phyloP scores from a whole-genome alignment of 2,888 invertebrate species.

The Leptogaster cylindrica region DNA sequence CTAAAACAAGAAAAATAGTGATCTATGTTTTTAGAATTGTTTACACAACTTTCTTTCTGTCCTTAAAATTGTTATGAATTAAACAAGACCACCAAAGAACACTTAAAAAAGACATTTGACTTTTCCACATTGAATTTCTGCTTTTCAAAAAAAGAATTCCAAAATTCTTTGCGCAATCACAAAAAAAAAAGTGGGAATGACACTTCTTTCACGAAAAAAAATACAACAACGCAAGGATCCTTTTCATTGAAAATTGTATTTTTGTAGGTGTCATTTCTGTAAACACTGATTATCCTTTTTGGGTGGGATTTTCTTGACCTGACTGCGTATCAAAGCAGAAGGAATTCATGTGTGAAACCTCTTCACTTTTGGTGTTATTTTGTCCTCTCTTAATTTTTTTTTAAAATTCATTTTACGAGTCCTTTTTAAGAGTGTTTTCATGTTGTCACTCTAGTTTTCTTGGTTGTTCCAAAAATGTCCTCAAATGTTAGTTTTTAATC shows the following conservation, averaged over 20 bases:
- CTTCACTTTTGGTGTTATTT: slow-evolving; percentile 36
- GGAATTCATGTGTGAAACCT: slow-evolving; percentile 3
- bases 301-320: slow-evolving; percentile 46
- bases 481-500: slow-evolving; percentile 24
- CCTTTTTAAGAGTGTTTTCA: slow-evolving; percentile 32
- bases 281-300: slow-evolving; percentile 49
- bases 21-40: too few relatives aligned
- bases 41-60: too few relatives aligned
- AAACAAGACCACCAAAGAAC: neutral
- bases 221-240: neutral
- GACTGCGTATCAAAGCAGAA: neutral
- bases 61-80: too few relatives aligned
- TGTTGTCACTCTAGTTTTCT: slow-evolving; percentile 32
- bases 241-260: slow-evolving; percentile 31
- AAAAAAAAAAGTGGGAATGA: neutral
- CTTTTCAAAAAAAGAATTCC: neutral
- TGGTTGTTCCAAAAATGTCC: slow-evolving; percentile 9
- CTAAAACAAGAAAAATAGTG: too few relatives aligned
- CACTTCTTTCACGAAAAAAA: neutral
- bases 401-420: slow-evolving; percentile 25
- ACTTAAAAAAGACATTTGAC: neutral
- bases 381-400: neutral
- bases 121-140: neutral
- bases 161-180: neutral
- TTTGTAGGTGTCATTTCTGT: slow-evolving; percentile 48